phyloP scores from a whole-genome alignment of 2,888 invertebrate genomes.

The Octodonta nipae region DNA sequence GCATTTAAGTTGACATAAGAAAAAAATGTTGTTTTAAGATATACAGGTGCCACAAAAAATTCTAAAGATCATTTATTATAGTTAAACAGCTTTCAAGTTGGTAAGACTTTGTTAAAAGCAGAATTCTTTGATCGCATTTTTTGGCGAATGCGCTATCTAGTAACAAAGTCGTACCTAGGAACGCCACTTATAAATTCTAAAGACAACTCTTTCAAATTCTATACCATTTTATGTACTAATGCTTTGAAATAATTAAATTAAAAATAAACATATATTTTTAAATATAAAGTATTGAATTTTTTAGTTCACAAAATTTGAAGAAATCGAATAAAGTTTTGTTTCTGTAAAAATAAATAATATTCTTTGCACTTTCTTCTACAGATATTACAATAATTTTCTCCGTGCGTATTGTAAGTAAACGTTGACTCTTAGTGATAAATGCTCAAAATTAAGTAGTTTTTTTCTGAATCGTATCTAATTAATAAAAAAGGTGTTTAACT shows the following conservation, averaged over 20 bases:
- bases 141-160: too few species aligned
- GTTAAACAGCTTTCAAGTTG: too few species aligned
- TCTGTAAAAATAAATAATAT: conserved; percentile 3
- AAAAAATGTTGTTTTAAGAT: too few species aligned
- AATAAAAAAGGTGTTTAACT: neutral
- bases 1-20: too few species aligned
- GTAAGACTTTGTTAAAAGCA: too few species aligned
- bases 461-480: neutral
- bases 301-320: conserved; percentile 16
- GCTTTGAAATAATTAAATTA: conserved; percentile 14
- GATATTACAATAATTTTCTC: conserved; percentile 8
- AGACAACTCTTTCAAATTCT: too few species aligned
- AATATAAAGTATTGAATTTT: conserved; percentile 12
- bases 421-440: neutral
- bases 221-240: conserved; percentile 13
- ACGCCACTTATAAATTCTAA: too few species aligned
- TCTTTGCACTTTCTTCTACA: conserved; percentile 10
- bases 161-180: too few species aligned
- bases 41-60: too few species aligned
- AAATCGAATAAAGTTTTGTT: conserved; percentile 16
- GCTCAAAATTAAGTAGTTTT: neutral
- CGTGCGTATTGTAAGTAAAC: too few species aligned
- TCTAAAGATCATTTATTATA: too few species aligned
- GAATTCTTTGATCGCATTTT: too few species aligned
- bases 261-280: conserved; percentile 7